Evolutionary conservation across 2,113 vertebrate genomes (phyloP).

Genomic region (Rissa tridactyla): DNA sequence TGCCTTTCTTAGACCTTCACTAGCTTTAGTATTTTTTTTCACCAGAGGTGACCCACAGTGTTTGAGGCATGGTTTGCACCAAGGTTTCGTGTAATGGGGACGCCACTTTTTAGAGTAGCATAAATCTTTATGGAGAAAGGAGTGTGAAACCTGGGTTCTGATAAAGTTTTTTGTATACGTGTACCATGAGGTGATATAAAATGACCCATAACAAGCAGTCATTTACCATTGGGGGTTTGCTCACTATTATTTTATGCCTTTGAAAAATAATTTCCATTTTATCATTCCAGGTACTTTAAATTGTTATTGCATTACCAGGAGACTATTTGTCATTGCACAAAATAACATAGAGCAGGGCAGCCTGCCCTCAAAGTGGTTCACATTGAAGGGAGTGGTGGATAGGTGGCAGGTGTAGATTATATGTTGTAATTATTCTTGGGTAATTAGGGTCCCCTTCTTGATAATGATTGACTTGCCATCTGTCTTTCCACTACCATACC

Average conservation of each 20-base stretch:
- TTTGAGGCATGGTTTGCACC: neutral
- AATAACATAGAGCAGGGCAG: neutral
- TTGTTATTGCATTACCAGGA: neutral
- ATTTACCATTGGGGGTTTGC: neutral
- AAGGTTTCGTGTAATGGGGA: neutral
- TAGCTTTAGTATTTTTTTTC: neutral
- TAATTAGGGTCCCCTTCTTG: slow-evolving; percentile 4
- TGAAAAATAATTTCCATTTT: slow-evolving; percentile 8
- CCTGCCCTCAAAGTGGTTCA: neutral
- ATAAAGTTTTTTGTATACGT: neutral
- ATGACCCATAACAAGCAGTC: neutral
- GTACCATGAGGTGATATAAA: neutral
- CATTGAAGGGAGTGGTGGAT: neutral
- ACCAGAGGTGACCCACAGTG: neutral
- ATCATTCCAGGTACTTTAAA: neutral
- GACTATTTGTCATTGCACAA: neutral
- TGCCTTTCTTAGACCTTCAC: neutral
- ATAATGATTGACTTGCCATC: slow-evolving; percentile 16
- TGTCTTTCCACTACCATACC: neutral
- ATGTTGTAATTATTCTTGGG: neutral
- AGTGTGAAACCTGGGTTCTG: neutral
- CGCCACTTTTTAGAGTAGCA: neutral
- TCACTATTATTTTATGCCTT: neutral
- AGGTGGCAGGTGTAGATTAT: neutral
- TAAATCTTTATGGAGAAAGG: neutral